phyloP scores from a whole-genome alignment of 2,113 vertebrate genomes.

The Cryptoleucopteryx plumbea region DNA sequence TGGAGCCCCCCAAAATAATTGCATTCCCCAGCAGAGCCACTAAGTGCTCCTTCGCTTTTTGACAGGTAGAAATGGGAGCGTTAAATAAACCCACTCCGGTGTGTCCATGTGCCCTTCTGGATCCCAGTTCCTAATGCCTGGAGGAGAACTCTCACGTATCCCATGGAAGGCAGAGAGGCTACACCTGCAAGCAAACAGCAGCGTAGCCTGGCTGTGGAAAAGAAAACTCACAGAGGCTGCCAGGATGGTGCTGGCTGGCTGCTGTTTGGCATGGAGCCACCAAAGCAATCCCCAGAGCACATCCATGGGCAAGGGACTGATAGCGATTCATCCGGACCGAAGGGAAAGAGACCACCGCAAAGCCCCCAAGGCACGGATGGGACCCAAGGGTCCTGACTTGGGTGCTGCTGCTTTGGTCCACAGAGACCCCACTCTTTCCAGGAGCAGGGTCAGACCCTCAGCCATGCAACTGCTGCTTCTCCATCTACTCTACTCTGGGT shows the following conservation, averaged over 20 bases:
- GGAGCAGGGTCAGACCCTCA: background rate
- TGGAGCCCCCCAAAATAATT: background rate
- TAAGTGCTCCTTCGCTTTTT: background rate
- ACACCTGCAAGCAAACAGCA: too few species aligned
- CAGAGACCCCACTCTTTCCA: background rate
- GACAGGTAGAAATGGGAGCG: background rate
- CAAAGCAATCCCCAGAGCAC: background rate
- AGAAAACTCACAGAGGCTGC: background rate
- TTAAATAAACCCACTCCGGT: background rate
- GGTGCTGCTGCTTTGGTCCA: background rate
- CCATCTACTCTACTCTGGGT: background rate
- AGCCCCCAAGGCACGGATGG: background rate
- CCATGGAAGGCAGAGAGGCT: background rate
- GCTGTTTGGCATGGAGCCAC: background rate
- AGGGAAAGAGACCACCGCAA: background rate
- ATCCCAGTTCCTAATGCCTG: background rate
- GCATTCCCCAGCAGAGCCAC: background rate
- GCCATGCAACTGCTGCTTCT: background rate
- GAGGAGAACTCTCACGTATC: background rate
- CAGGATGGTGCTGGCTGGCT: background rate
- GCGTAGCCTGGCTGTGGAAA: background rate
- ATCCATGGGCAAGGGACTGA: accelerated
- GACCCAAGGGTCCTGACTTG: background rate
- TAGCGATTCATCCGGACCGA: background rate
- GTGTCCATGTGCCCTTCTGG: background rate